Evolutionary conservation across 2,797 vertebrate genomes (phyloP).

Genomic region (Denticeps clupeoides): DNA sequence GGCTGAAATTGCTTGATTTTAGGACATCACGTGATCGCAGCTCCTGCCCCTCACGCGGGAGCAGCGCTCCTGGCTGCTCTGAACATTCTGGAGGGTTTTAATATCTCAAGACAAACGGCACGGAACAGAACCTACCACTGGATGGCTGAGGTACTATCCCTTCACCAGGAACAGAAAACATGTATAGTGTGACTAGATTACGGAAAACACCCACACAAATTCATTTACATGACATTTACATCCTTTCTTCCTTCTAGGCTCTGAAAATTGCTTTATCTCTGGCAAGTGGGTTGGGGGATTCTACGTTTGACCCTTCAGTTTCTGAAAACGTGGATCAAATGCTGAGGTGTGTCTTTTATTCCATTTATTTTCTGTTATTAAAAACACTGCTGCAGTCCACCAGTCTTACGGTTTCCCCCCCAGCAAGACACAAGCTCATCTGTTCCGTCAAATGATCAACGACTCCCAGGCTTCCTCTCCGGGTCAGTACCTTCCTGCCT

Average conservation of each 20-base stretch:
- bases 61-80: slow-evolving; percentile 82
- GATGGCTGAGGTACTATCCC: slow-evolving; percentile 77
- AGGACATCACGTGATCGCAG: slow-evolving; percentile 83
- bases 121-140: slow-evolving; percentile 74
- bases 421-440: slow-evolving; percentile 75
- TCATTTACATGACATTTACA: not conserved
- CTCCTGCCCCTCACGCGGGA: slow-evolving; percentile 85
- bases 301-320: slow-evolving; percentile 67
- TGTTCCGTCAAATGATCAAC: slow-evolving; percentile 75
- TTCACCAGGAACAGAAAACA: no score
- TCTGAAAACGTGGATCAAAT: slow-evolving; percentile 67
- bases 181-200: no score
- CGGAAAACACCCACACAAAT: not conserved
- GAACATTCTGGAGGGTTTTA: slow-evolving; percentile 92
- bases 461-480: slow-evolving; percentile 66
- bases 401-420: not conserved
- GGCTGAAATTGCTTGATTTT: slow-evolving; percentile 16
- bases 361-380: not conserved
- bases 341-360: slow-evolving; percentile 65
- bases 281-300: slow-evolving; percentile 81
- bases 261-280: slow-evolving; percentile 83
- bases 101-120: slow-evolving; percentile 71
- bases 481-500: slow-evolving; percentile 53
- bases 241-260: slow-evolving; percentile 51
- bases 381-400: no score